phyloP scores from a whole-genome alignment of 2,888 invertebrate species.

The Harpalus rufipes region DNA sequence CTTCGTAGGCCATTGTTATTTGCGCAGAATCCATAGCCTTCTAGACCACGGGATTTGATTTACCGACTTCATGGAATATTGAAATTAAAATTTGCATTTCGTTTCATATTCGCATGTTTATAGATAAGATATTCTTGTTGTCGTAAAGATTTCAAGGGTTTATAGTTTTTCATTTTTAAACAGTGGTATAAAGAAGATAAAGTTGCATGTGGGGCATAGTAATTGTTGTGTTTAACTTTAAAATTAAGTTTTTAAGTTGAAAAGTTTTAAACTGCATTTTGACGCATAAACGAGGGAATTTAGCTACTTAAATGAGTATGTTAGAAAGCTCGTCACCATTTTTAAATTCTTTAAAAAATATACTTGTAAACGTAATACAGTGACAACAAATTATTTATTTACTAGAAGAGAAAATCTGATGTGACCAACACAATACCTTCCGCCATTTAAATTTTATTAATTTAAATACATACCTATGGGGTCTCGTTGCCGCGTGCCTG shows the following conservation, averaged over 20 bases:
- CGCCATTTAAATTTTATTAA: too few species aligned
- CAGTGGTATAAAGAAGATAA: neutral
- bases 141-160: neutral
- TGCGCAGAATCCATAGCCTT: constrained; percentile 11
- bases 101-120: constrained; percentile 43
- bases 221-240: constrained; percentile 3
- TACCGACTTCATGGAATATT: constrained; percentile 36
- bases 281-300: neutral
- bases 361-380: too few species aligned
- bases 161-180: constrained; percentile 25
- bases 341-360: neutral
- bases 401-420: too few species aligned
- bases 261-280: constrained; percentile 6
- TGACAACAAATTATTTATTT: too few species aligned
- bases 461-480: too few species aligned
- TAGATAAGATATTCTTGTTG: constrained; percentile 30
- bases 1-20: constrained; percentile 34
- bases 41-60: constrained; percentile 30
- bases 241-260: neutral
- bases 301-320: neutral
- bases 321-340: neutral
- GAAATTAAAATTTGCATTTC: constrained; percentile 47
- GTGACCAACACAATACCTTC: too few species aligned
- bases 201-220: neutral
- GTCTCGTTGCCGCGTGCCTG: too few species aligned